Evolutionary conservation across 2,888 invertebrate genomes (phyloP).

Genomic region (Clepsis dumicolana): DNA sequence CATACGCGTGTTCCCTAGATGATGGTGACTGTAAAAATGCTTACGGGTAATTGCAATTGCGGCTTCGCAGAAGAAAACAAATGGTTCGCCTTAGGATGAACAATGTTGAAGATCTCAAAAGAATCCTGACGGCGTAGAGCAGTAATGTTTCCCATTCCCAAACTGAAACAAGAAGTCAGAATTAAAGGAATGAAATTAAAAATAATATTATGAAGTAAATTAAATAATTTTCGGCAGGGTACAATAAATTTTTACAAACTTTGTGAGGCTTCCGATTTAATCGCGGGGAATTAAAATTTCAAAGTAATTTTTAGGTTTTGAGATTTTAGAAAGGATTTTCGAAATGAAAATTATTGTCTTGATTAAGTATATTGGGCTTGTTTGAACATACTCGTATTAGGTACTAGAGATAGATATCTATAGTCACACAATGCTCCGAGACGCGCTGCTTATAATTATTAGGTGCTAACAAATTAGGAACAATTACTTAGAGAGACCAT

Average conservation of each 20-base stretch:
- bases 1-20: too few relatives aligned
- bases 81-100: background rate
- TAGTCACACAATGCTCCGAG: too few relatives aligned
- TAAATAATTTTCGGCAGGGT: background rate
- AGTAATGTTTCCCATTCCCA: background rate
- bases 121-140: background rate
- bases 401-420: too few relatives aligned
- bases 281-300: background rate
- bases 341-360: too few relatives aligned
- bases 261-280: background rate
- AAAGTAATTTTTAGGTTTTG: background rate
- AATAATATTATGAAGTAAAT: background rate
- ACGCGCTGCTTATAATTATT: too few relatives aligned
- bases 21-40: too few relatives aligned
- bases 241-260: background rate
- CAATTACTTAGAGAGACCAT: too few relatives aligned
- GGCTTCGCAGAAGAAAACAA: background rate
- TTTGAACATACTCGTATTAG: too few relatives aligned
- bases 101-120: slow-evolving; percentile 9
- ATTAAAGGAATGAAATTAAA: background rate
- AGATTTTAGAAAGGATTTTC: background rate
- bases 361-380: too few relatives aligned
- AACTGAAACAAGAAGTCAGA: background rate
- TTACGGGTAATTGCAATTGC: background rate
- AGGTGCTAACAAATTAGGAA: too few relatives aligned